Conservation (phyloP, 2,797 vertebrate genomes). For the Margarornis squamiger region DNA sequence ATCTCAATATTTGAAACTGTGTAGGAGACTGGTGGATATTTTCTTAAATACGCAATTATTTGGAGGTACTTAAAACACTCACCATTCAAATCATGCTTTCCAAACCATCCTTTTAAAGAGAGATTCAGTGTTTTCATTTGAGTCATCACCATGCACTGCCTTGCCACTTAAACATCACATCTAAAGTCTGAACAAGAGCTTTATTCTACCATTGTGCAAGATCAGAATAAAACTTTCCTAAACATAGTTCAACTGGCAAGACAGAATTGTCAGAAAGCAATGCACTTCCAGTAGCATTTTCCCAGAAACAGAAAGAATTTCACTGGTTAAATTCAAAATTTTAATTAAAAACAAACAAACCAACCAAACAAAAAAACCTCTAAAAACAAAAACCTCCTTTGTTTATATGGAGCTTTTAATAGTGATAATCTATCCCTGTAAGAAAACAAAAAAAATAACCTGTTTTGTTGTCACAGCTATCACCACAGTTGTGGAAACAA, state of each 20-base stretch:
- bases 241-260: not conserved
- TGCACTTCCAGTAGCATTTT: not conserved
- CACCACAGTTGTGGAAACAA: not conserved
- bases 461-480: not conserved
- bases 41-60: not conserved
- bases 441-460: not conserved
- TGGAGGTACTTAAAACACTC: not conserved
- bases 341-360: not conserved
- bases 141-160: not conserved
- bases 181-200: not conserved
- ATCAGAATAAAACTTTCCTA: not conserved
- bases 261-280: not conserved
- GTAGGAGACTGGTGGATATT: not conserved
- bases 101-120: not conserved
- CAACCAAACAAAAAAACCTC: not conserved
- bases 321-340: not conserved
- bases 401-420: not conserved
- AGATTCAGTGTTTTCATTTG: not conserved
- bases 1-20: not conserved
- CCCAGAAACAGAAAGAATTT: not conserved
- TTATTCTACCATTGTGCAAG: not conserved
- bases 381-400: not conserved
- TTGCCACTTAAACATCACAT: not conserved
- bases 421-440: not conserved
- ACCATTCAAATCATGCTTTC: rapidly evolving